Conservation (phyloP, 2,797 vertebrate species). For the Peromyscus eremicus region DNA sequence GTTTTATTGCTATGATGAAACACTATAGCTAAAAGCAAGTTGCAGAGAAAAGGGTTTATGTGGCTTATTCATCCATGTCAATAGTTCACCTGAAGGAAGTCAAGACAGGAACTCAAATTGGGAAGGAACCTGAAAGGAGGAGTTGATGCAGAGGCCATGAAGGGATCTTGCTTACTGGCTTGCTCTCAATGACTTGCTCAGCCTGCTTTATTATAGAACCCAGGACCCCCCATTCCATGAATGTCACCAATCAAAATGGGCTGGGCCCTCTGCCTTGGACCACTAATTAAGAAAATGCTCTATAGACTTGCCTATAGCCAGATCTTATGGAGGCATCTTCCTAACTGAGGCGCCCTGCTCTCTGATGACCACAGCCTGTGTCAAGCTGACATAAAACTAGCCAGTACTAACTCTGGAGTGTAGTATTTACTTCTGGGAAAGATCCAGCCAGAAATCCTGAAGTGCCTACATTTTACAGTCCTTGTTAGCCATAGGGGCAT, state of each 20-base stretch:
- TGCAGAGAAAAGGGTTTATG: not conserved
- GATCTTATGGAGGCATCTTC: no score
- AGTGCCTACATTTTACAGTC: not conserved
- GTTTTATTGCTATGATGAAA: no score
- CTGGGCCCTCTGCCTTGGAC: no score
- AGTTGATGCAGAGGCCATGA: not conserved
- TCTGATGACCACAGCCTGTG: no score
- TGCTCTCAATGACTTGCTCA: not conserved
- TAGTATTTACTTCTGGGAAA: not conserved
- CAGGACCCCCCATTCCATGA: not conserved
- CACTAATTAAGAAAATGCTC: not conserved
- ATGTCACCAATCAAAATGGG: not conserved
- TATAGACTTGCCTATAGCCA: no score
- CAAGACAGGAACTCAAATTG: not conserved
- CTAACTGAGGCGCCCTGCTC: not conserved
- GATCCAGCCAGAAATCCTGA: not conserved
- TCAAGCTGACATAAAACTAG: not conserved
- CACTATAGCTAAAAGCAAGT: not conserved
- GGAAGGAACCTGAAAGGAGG: not conserved
- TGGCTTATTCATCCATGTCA: not conserved
- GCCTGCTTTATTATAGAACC: not conserved
- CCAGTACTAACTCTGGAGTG: accelerated
- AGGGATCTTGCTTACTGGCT: not conserved
- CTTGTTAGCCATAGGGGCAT: not conserved
- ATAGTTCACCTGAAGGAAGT: not conserved